A percentile compares a stretch with the other conserved stretches of the same genome.
Conservation (phyloP, 2,888 invertebrate genomes). For the Hypomecis atomaria region DNA sequence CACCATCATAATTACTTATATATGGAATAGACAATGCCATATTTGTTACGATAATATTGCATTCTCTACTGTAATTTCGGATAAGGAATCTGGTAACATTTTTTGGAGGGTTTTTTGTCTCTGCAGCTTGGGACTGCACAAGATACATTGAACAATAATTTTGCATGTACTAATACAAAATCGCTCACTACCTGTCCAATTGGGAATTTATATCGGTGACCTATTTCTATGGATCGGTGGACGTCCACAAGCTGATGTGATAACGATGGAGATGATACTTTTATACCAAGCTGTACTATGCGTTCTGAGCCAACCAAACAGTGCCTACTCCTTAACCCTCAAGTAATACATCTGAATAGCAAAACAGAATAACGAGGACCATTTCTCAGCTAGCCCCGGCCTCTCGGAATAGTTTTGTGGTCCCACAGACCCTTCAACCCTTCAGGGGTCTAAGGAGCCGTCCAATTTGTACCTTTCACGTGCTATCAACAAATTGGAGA, state of each 20-base stretch:
- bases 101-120: too few species aligned
- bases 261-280: background rate
- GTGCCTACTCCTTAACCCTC: background rate
- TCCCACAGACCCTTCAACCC: conserved; percentile 43
- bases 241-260: background rate
- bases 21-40: too few species aligned
- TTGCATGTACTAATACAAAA: too few species aligned
- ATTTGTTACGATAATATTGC: too few species aligned
- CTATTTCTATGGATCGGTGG: too few species aligned
- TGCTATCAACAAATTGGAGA: conserved; percentile 51
- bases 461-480: conserved; percentile 43
- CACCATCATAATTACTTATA: too few species aligned
- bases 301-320: background rate
- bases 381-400: conserved; percentile 32
- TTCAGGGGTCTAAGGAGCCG: conserved; percentile 37
- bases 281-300: background rate
- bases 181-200: too few species aligned
- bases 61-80: too few species aligned
- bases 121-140: too few species aligned
- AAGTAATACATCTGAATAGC: conserved; percentile 25
- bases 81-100: too few species aligned
- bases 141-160: too few species aligned
- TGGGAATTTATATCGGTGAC: too few species aligned
- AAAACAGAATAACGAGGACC: conserved; percentile 34
- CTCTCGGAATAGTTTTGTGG: conserved; percentile 49